phyloP scores from a whole-genome alignment of 1,140 invertebrate species.

The Cyrtorhinus lividipennis region DNA sequence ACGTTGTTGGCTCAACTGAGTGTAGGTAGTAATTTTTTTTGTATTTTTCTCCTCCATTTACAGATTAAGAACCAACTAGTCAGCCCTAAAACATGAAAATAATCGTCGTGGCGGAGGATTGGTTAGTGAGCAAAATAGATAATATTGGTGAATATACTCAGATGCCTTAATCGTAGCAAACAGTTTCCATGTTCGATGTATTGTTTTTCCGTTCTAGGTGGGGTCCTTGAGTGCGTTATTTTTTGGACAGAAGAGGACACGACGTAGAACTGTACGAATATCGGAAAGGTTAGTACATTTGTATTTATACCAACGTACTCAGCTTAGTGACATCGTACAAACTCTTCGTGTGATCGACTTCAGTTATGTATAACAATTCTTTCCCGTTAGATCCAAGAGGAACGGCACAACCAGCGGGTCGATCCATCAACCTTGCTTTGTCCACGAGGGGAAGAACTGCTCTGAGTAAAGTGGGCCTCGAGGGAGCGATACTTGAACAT shows the following conservation, averaged over 20 bases:
- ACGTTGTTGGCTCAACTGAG: too few relatives aligned
- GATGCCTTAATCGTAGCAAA: neutral
- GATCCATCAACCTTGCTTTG: constrained; percentile 89
- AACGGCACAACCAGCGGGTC: constrained; percentile 32
- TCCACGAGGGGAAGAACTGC: constrained; percentile 72
- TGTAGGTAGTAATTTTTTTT: too few relatives aligned
- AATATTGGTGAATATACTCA: neutral
- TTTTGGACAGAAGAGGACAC: constrained; percentile 68
- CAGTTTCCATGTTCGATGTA: neutral
- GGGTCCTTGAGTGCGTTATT: constrained; percentile 76
- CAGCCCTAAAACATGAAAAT: constrained; percentile 27
- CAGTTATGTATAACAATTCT: neutral
- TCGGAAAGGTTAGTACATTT: constrained; percentile 55
- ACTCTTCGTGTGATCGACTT: neutral
- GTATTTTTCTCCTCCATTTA: too few relatives aligned
- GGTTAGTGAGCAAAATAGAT: constrained; percentile 29
- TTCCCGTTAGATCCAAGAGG: constrained; percentile 42
- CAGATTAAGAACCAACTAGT: too few relatives aligned
- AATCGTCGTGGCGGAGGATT: constrained; percentile 35
- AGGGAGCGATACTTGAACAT: constrained; percentile 54
- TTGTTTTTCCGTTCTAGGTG: constrained; percentile 44
- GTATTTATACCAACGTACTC: neutral
- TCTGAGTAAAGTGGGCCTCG: constrained; percentile 61
- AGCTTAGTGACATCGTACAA: neutral
- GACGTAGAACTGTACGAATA: constrained; percentile 77